Base-by-base conservation (phyloP, 35 echinoderm and acorn worm species). In the Apostichopus parvimensis region DNA sequence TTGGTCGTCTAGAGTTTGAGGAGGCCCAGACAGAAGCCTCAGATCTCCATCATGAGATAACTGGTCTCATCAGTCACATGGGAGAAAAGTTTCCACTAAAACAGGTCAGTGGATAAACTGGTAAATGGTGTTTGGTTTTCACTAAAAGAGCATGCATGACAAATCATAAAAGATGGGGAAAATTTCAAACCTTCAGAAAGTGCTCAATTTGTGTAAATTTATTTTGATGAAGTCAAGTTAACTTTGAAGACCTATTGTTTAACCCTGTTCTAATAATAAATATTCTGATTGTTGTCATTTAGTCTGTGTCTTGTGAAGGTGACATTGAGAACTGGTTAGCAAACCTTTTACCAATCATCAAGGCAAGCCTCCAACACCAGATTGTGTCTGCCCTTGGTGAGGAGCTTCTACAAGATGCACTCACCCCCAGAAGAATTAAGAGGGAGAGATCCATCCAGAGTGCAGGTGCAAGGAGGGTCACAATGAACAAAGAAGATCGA, bases 21-120 rank as follows among this genome's bases (percentile, higher is more conserved):
- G 94, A 99, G 79, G 94, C 90, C 13, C 83, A 91, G 18, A 92
- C 94, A 57, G 97, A 99, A 77, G 97, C 92, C 20, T 57, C 88
- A 13, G 97, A 99, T 54, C 83, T 75, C 24, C 86, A 87, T 72
- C 90, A 94, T 87, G 93, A 99, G 77, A 94, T 99, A 71, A 99
- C 95, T 21, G 95, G 97, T 54, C 93, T 99, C 12, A 93, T 96
- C 55, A 99, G 97, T 77, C 92, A 89, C 77, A 91, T 96, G 89
- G 97, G 97, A 90, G 97, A 99, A 77, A 99, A 94, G 80, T 82
- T 99, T 56, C 91, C 94, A 10, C 93, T 99, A 1, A 99, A 96
- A 85, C 94, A 99, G 97, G 97, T 99, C 18, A 82, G 6, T 78
- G 25, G 7, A 58, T 68, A 14, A 45, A 2, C 34, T 45, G 34